Percentiles rank a stretch among this genome's conserved stretches.
Evolutionary conservation across 2,888 invertebrate species (phyloP).

Genomic region (Aspidapion aeneum): DNA sequence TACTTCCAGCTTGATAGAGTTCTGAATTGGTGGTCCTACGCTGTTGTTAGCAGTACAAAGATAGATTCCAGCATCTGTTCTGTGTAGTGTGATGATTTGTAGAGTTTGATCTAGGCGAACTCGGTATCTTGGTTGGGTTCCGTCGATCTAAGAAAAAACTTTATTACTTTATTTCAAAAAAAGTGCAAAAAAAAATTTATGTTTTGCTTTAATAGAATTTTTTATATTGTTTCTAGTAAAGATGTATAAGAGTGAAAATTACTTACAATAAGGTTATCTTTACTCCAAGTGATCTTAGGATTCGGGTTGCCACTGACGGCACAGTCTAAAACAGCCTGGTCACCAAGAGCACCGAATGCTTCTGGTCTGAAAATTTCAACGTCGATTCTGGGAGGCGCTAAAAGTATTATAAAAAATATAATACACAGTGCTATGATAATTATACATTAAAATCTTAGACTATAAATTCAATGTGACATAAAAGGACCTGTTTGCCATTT

Average conservation of each 20-base stretch:
- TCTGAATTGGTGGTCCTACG: slow-evolving; percentile 63
- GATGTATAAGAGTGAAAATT: no score
- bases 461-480: no score
- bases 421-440: no score
- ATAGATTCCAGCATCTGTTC: slow-evolving; percentile 81
- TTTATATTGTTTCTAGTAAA: no score
- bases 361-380: slow-evolving; percentile 53
- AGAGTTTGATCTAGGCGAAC: slow-evolving; percentile 65
- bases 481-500: no score
- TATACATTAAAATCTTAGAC: no score
- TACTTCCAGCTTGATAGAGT: slow-evolving; percentile 67
- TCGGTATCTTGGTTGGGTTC: slow-evolving; percentile 67
- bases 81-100: slow-evolving; percentile 77
- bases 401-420: no score
- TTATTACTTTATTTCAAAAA: not conserved
- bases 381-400: slow-evolving; percentile 40
- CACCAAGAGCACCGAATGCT: slow-evolving; percentile 67
- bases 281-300: slow-evolving; percentile 75
- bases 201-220: no score
- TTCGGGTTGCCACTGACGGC: slow-evolving; percentile 73
- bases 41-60: slow-evolving; percentile 82
- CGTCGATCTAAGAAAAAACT: slow-evolving; percentile 62
- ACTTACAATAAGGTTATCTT: slow-evolving; percentile 50
- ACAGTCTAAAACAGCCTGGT: slow-evolving; percentile 70
- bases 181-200: not conserved